Conservation (phyloP, 2,888 invertebrate genomes). For the Kuschelorhynchus macadamiae region DNA sequence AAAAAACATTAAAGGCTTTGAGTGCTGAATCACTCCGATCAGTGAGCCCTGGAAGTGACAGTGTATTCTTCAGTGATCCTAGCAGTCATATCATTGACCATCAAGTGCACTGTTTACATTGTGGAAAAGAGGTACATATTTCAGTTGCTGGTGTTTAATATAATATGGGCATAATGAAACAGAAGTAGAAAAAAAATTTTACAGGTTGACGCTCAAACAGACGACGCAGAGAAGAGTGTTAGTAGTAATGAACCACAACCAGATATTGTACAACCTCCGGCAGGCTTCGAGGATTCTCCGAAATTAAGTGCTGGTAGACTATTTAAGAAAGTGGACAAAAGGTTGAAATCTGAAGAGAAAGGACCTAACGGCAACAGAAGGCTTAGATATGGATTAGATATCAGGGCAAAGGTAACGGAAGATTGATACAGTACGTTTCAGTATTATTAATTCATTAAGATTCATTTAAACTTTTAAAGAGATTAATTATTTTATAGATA, state of each 20-base stretch:
- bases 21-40: constrained; percentile 90
- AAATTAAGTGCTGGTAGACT: constrained; percentile 71
- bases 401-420: constrained; percentile 79
- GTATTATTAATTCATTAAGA: no score
- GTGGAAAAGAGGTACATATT: constrained; percentile 78
- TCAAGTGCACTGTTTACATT: constrained; percentile 82
- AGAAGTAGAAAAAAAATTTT: neutral
- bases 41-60: constrained; percentile 92
- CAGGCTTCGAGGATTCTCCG: constrained; percentile 91
- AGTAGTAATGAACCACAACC: constrained; percentile 55
- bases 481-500: no score
- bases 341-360: constrained; percentile 79
- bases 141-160: no score
- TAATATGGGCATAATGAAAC: neutral
- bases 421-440: neutral
- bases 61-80: constrained; percentile 90
- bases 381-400: constrained; percentile 79
- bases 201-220: constrained; percentile 68
- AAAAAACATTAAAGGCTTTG: constrained; percentile 79
- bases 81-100: constrained; percentile 70
- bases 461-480: no score
- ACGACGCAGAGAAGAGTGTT: constrained; percentile 61
- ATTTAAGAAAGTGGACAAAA: constrained; percentile 85
- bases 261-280: constrained; percentile 90
- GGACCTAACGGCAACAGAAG: constrained; percentile 76